Percentiles rank a stretch among this genome's conserved stretches.
phyloP scores from a whole-genome alignment of 2,113 vertebrate genomes.

The Zosterops lateralis region DNA sequence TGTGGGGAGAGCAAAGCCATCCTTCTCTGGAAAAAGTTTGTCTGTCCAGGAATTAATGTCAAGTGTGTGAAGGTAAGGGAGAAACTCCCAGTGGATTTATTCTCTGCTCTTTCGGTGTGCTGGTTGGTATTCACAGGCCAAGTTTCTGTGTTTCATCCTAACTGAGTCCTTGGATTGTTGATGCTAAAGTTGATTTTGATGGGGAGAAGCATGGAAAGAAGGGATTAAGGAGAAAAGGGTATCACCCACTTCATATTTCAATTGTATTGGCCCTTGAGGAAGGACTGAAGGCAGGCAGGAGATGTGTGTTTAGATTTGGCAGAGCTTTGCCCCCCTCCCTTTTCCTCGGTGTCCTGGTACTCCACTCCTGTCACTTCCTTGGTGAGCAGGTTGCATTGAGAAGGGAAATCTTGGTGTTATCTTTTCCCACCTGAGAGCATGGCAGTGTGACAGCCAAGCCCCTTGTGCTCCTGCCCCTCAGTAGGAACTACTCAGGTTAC shows the following conservation, averaged over 20 bases:
- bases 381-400: neutral
- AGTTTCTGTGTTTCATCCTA: neutral
- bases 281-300: neutral
- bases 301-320: neutral
- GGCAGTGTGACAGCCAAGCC: neutral
- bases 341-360: neutral
- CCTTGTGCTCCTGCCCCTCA: neutral
- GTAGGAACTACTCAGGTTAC: neutral
- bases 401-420: neutral
- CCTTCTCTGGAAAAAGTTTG: conserved; percentile 94
- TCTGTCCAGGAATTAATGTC: conserved; percentile 93
- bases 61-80: conserved; percentile 89
- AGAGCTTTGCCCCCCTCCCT: neutral
- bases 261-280: rapidly evolving
- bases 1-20: conserved; percentile 92
- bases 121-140: neutral
- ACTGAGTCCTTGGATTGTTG: neutral
- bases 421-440: neutral
- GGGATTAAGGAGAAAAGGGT: neutral
- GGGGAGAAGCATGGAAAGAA: neutral
- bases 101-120: neutral
- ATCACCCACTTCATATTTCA: neutral
- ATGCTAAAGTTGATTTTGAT: neutral
- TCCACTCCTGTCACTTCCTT: neutral
- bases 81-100: neutral